Base-by-base conservation (phyloP, 2,888 invertebrate species). In the Apomyelois bistriatella region DNA sequence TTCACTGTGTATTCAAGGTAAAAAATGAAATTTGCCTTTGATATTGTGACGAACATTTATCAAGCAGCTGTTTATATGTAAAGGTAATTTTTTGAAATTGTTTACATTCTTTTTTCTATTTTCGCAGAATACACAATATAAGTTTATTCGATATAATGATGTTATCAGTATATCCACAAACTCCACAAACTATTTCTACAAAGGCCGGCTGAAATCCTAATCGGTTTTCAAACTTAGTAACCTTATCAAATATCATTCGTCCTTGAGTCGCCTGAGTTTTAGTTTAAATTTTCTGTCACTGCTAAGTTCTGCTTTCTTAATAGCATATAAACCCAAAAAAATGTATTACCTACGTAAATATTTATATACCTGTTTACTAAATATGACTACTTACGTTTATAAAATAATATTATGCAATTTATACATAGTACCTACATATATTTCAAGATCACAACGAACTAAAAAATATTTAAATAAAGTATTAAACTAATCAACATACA, bases 21-120 rank as follows among this genome's bases (percentile, higher is more conserved):
- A 84, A 77, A 58, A 59, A 85, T 81, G 81, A 58, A 65, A 53
- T 68, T 28, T 59, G 58, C 54, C 22, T 55, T 61, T 28, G 59
- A 58, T 57, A 72, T 61, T 54, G 62, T 63, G 61, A 68, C 60
- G 38, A 41, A 47, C 56, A 61, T 49, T 64, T 55, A 76, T 60
- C 62, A 60, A 66, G 74, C 82, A 83, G 78, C 82, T 86, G 86
- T 82, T 82, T 79, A 71, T 63, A 65, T 80, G 78, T 88, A 88
- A 83, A 84, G 83, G 88, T 85, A 74, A 52, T 48, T 54, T 52
- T 55, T 3, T 48, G 3, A 13, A 5, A 12, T 28, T 38, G 3
- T 30, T 12, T 12, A 12, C 2, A 12, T 12, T 37, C 3, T 37
- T n/a, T 37, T n/a, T 37, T 4, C 36, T 5, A 37, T n/a, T 37